phyloP scores from a whole-genome alignment of 2,113 vertebrate genomes.

The Sitta europaea region DNA sequence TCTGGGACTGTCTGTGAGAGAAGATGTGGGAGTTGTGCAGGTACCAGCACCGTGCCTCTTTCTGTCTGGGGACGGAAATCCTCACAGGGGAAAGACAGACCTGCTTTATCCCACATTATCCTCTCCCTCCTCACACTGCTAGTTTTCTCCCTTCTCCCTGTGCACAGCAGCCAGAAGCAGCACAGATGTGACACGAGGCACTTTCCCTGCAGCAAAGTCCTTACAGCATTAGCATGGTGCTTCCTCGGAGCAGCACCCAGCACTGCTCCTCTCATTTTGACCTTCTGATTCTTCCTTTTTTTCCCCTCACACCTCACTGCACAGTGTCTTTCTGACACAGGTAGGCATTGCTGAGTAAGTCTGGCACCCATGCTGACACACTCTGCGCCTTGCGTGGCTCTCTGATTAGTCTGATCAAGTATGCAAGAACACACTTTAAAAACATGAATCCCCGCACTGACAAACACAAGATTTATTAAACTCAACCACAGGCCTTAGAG shows the following conservation, averaged over 20 bases:
- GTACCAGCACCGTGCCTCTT: not conserved
- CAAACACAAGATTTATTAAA: conserved; percentile 64
- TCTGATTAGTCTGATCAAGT: conserved; percentile 66
- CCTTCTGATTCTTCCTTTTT: conserved; percentile 13
- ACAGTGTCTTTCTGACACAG: not conserved
- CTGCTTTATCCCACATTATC: not conserved
- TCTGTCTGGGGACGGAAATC: not conserved
- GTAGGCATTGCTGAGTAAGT: conserved; percentile 46
- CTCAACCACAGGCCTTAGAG: conserved; percentile 59
- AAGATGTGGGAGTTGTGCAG: not conserved
- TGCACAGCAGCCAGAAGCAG: not conserved
- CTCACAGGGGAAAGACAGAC: not conserved
- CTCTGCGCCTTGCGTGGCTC: conserved; percentile 15
- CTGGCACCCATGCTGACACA: conserved; percentile 51
- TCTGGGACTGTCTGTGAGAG: not conserved
- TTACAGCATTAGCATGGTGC: not conserved
- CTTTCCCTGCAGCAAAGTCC: conserved; percentile 49
- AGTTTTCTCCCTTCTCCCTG: conserved; percentile 2
- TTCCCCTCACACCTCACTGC: not conserved
- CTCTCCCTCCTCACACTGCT: not conserved
- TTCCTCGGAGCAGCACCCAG: not conserved
- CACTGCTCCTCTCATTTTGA: not conserved
- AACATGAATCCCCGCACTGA: conserved; percentile 63
- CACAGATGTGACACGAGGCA: conserved; percentile 5
- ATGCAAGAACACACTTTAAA: conserved; percentile 65